Percentiles rank a stretch among this genome's conserved stretches.
Conservation (phyloP, 2,888 invertebrate genomes). For the Hydraecia micacea region DNA sequence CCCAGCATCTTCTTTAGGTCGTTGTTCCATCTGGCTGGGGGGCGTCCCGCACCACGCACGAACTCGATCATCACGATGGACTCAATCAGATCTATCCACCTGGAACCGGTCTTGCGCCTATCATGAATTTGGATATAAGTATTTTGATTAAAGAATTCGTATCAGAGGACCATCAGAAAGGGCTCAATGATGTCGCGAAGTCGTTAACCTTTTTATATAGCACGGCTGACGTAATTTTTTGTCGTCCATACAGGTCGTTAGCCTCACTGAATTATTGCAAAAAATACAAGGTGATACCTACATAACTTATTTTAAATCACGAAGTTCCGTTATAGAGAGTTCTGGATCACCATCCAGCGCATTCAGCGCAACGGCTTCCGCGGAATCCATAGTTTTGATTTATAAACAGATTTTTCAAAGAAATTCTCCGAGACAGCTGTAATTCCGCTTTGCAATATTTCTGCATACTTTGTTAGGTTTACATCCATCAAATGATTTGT, state of each 20-base stretch:
- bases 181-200: constrained; percentile 51
- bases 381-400: constrained; percentile 35
- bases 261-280: constrained; percentile 60
- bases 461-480: constrained; percentile 42
- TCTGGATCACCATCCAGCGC: constrained; percentile 48
- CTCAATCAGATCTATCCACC: not conserved
- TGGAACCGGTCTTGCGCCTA: not conserved
- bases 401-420: constrained; percentile 38
- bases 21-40: too few relatives aligned
- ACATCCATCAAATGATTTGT: constrained; percentile 48
- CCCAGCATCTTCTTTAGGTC: too few relatives aligned
- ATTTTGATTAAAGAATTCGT: constrained; percentile 22
- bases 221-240: constrained; percentile 59
- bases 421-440: constrained; percentile 20
- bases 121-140: not conserved
- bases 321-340: constrained; percentile 52
- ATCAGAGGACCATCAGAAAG: constrained; percentile 50
- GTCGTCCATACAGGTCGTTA: constrained; percentile 59
- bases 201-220: constrained; percentile 63
- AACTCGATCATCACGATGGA: not conserved
- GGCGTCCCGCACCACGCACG: not conserved
- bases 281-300: constrained; percentile 56
- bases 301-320: constrained; percentile 60
- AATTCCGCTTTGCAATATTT: constrained; percentile 42
- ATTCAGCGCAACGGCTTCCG: constrained; percentile 32